A percentile compares a stretch with the other conserved stretches of the same genome.
Evolutionary conservation across 1,140 invertebrate species (phyloP).

Genomic region (Drosophila pectinifera): DNA sequence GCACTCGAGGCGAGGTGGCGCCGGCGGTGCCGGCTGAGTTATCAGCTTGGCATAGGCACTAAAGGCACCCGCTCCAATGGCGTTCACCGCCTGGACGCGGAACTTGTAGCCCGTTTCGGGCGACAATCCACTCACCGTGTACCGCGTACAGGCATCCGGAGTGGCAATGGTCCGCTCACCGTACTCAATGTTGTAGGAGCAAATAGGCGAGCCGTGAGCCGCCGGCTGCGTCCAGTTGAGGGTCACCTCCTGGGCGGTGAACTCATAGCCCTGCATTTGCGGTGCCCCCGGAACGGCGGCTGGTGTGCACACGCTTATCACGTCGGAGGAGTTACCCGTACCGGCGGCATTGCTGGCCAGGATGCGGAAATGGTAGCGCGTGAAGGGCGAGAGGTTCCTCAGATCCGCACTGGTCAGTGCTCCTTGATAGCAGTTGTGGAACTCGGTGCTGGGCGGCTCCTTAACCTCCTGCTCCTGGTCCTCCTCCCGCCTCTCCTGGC

Average conservation of each 20-base stretch:
- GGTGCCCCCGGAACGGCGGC: constrained; percentile 91
- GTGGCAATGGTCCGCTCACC: constrained; percentile 88
- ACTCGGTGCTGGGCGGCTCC: constrained; percentile 86
- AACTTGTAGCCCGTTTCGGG: constrained; percentile 89
- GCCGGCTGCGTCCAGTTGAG: constrained; percentile 91
- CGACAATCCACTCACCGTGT: constrained; percentile 85
- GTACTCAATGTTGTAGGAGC: constrained; percentile 90
- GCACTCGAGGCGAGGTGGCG: constrained; percentile 91
- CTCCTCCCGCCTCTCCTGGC: constrained; percentile 87
- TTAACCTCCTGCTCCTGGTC: constrained; percentile 78
- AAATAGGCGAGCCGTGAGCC: constrained; percentile 90
- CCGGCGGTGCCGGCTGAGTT: constrained; percentile 91
- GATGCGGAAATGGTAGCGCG: constrained; percentile 92
- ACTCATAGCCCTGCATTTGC: constrained; percentile 86
- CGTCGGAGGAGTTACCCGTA: constrained; percentile 89
- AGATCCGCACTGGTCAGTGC: constrained; percentile 87
- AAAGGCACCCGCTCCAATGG: constrained; percentile 92
- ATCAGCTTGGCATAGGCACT: constrained; percentile 89
- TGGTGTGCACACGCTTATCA: constrained; percentile 88
- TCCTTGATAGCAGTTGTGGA: constrained; percentile 87
- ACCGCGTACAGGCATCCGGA: constrained; percentile 86
- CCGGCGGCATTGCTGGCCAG: constrained; percentile 92
- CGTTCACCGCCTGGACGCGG: constrained; percentile 92
- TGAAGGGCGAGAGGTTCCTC: constrained; percentile 90
- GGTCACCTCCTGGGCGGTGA: constrained; percentile 88